These are phyloP conservation scores for Pyrgilauda ruficollis DNA, from an alignment of 2,113 vertebrate species.

Conservation along the genomic window DNA sequence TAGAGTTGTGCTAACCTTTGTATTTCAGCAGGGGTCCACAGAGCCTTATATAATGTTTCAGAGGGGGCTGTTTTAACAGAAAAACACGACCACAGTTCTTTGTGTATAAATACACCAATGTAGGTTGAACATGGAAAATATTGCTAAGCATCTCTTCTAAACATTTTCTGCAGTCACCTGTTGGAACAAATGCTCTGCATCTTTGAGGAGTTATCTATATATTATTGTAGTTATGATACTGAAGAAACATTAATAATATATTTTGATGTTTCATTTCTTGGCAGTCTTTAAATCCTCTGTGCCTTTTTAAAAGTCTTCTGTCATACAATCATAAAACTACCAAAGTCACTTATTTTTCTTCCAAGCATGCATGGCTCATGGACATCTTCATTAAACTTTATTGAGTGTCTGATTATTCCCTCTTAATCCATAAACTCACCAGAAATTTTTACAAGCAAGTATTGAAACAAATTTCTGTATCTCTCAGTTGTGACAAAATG, in stretches of 20 bases:
- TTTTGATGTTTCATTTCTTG: background rate
- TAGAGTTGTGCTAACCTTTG: background rate
- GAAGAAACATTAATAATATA: background rate
- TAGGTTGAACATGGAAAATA: background rate
- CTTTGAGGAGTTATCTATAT: background rate
- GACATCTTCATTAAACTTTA: background rate
- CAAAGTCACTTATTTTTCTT: background rate
- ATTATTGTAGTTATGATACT: background rate
- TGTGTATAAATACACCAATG: background rate
- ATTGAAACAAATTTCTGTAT: background rate
- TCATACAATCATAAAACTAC: background rate
- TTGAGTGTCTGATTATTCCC: background rate
- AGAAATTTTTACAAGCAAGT: background rate
- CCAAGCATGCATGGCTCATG: background rate
- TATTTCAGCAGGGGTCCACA: background rate
- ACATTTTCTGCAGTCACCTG: background rate
- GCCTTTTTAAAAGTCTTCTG: fast-evolving
- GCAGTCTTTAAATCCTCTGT: background rate
- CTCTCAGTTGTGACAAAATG: background rate
- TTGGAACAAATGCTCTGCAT: background rate
- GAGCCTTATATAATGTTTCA: background rate
- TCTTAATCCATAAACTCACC: background rate
- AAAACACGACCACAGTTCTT: background rate
- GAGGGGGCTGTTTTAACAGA: background rate
- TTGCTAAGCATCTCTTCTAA: background rate